phyloP scores from a whole-genome alignment of 2,797 vertebrate genomes.

The Gastrophryne carolinensis region DNA sequence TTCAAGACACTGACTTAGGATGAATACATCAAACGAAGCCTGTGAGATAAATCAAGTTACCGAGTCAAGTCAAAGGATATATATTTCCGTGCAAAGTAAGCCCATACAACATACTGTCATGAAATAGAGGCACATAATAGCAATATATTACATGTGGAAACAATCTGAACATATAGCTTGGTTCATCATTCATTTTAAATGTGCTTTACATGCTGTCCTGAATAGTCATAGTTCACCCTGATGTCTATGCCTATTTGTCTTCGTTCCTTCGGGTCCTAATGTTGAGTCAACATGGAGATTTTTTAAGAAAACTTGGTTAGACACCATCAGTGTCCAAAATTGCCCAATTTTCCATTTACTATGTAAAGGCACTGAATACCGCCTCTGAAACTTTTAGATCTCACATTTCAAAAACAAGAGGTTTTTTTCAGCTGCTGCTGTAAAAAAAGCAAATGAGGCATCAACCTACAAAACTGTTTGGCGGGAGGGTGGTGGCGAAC shows the following conservation, averaged over 20 bases:
- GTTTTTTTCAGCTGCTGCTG: too few relatives aligned
- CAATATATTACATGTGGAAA: conserved; percentile 47
- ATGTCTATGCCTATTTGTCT: conserved; percentile 9
- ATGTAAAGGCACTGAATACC: too few relatives aligned
- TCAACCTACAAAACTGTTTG: too few relatives aligned
- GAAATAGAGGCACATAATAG: conserved; percentile 31
- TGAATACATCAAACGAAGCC: not conserved
- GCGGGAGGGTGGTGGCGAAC: too few relatives aligned
- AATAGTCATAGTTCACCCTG: conserved; percentile 38
- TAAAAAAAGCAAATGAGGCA: too few relatives aligned
- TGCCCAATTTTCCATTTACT: too few relatives aligned
- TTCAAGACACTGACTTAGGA: not conserved
- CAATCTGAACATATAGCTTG: conserved; percentile 36
- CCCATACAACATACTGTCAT: not conserved
- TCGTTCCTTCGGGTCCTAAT: conserved; percentile 17
- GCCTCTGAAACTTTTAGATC: too few relatives aligned
- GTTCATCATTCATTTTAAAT: conserved; percentile 44
- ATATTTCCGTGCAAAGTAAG: not conserved
- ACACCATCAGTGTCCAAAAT: too few relatives aligned
- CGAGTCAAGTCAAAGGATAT: conserved; percentile 1
- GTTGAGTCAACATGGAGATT: too few relatives aligned
- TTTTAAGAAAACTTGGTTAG: too few relatives aligned
- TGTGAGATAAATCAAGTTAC: not conserved
- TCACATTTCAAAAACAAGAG: too few relatives aligned
- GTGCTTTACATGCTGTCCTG: conserved; percentile 39